phyloP scores from a whole-genome alignment of 2,113 vertebrate genomes.

The Actenoides hombroni region DNA sequence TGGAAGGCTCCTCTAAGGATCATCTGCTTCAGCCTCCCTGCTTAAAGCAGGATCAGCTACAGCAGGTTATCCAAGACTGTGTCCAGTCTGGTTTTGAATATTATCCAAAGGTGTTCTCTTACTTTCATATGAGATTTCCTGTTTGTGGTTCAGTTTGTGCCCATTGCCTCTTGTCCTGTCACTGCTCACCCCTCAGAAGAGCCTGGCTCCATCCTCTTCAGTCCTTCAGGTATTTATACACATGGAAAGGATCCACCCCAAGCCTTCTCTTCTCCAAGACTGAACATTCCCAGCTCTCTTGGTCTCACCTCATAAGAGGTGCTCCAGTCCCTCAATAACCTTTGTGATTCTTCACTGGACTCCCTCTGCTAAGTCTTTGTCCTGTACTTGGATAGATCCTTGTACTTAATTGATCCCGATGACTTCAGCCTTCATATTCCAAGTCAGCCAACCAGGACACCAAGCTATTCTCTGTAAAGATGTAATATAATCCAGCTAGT shows the following conservation, averaged over 20 bases:
- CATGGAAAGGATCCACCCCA: not conserved
- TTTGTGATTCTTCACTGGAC: not conserved
- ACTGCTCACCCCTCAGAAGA: not conserved
- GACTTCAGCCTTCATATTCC: not conserved
- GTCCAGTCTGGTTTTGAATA: not conserved
- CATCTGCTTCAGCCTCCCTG: not conserved
- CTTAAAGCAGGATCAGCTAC: not conserved
- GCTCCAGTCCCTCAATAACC: not conserved
- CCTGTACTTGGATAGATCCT: not conserved
- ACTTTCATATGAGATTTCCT: not conserved
- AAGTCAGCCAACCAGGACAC: not conserved
- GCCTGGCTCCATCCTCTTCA: rapidly evolving
- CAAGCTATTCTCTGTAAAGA: not conserved
- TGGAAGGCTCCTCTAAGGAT: not conserved
- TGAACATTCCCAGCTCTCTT: not conserved
- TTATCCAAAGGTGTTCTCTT: not conserved
- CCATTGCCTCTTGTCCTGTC: not conserved
- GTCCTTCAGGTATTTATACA: not conserved
- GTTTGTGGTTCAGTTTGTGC: not conserved
- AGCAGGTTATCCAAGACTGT: not conserved
- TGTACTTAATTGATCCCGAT: not conserved
- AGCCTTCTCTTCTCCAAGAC: not conserved
- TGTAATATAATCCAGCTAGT: not conserved
- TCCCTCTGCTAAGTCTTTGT: not conserved
- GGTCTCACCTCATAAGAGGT: not conserved